Evolutionary conservation across 2,797 vertebrate genomes (phyloP).

Genomic region (Lacerta viridis): DNA sequence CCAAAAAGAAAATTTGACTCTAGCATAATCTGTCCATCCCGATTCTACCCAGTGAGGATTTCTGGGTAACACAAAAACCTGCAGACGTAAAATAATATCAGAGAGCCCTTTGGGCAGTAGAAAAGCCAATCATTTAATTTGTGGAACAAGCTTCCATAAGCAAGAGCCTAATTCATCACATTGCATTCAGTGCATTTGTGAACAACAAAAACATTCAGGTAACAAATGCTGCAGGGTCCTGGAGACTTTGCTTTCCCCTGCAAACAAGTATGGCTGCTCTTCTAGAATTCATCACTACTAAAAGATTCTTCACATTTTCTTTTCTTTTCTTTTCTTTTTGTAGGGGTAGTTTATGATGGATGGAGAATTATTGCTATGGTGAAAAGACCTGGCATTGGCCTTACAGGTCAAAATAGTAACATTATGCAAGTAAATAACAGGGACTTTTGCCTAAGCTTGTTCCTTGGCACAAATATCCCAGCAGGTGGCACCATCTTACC

Average conservation of each 20-base stretch:
- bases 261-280: neutral
- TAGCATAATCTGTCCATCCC: too few relatives aligned
- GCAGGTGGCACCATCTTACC: conserved; percentile 85
- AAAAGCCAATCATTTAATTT: neutral
- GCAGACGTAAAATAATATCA: neutral
- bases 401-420: neutral
- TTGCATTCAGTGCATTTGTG: neutral
- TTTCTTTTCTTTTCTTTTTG: neutral
- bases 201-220: neutral
- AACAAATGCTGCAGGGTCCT: neutral
- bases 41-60: neutral
- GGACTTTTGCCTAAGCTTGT: neutral
- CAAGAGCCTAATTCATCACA: neutral
- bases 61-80: neutral
- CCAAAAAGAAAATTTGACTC: too few relatives aligned
- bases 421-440: neutral
- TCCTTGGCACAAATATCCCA: neutral
- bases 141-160: neutral
- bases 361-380: neutral
- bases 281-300: neutral
- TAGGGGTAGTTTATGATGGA: neutral
- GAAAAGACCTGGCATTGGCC: neutral
- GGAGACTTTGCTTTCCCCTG: neutral
- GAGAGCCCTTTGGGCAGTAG: neutral
- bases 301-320: neutral